Evolutionary conservation across 2,797 vertebrate genomes (phyloP).

Genomic region (Parauchenoglanis ngamensis): DNA sequence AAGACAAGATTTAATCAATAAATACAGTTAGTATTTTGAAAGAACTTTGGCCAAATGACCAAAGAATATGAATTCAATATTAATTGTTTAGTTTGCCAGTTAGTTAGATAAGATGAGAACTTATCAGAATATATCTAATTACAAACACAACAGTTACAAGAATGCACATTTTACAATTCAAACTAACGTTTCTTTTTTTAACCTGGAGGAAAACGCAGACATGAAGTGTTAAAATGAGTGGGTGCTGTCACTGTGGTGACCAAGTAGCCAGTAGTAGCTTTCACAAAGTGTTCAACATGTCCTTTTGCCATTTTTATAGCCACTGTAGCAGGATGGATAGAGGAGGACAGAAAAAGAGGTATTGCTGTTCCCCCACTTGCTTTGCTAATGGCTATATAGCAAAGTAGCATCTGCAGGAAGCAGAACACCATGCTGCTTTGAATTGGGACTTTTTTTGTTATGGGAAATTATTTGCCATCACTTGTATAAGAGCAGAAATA

Average conservation of each 20-base stretch:
- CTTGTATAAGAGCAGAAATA: background rate
- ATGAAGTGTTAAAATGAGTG: constrained; percentile 7
- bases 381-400: constrained; percentile 55
- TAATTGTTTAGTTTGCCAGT: background rate
- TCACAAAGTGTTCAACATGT: constrained; percentile 42
- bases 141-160: background rate
- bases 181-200: background rate
- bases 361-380: constrained; percentile 72
- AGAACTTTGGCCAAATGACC: background rate
- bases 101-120: background rate
- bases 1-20: background rate
- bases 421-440: constrained; percentile 17
- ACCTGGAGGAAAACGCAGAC: background rate
- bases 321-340: constrained; percentile 91
- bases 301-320: constrained; percentile 58
- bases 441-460: constrained; percentile 3
- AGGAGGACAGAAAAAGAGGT: constrained; percentile 96
- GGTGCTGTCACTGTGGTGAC: background rate
- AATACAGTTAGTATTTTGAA: background rate
- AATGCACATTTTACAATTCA: background rate
- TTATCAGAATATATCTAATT: background rate
- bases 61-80: background rate
- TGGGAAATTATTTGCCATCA: background rate
- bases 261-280: background rate
- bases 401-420: constrained; percentile 28